Evolutionary conservation across 2,113 vertebrate species (phyloP).

Genomic region (Anseranas semipalmata): DNA sequence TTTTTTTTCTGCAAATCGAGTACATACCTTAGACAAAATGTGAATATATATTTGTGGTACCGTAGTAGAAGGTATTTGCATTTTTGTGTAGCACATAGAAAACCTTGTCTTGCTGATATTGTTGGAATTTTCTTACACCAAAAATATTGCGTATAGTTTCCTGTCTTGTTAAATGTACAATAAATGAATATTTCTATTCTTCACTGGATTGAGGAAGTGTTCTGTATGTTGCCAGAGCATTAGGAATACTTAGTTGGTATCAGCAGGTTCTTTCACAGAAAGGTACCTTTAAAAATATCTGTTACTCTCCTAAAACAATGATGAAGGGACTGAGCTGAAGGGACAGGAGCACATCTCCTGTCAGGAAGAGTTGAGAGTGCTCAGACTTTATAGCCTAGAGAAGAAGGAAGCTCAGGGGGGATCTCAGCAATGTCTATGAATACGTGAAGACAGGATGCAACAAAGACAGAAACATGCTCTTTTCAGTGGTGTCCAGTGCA

Average conservation of each 20-base stretch:
- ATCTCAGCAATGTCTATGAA: too few species aligned
- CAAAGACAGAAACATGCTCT: too few species aligned
- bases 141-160: neutral
- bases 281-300: neutral
- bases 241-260: neutral
- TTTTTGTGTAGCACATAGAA: neutral
- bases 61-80: neutral
- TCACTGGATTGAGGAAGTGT: neutral
- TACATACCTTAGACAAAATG: neutral
- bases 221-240: neutral
- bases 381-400: too few species aligned
- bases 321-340: neutral
- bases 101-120: neutral
- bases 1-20: neutral
- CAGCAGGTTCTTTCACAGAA: neutral
- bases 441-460: too few species aligned
- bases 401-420: too few species aligned
- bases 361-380: too few species aligned
- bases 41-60: neutral
- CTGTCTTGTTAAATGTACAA: neutral
- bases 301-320: neutral
- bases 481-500: too few species aligned
- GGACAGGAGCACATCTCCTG: too few species aligned
- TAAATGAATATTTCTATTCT: neutral
- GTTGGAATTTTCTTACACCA: neutral